Base-by-base conservation (phyloP, 2,113 vertebrate species). In the Solea senegalensis region DNA sequence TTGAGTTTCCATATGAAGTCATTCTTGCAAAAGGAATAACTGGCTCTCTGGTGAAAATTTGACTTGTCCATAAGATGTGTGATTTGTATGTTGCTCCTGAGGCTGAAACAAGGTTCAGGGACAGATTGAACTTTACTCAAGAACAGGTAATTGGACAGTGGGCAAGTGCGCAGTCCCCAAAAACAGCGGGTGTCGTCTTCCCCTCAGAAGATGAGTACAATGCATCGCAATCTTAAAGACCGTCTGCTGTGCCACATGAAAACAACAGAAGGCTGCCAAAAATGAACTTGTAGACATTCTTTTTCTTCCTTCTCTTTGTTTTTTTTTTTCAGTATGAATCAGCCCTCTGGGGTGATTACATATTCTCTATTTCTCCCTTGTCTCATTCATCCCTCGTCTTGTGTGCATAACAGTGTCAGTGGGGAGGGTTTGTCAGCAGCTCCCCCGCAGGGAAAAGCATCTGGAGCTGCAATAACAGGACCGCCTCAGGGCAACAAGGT, bases 1-100 rank as follows among this genome's bases (percentile, higher is more conserved):
- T 40, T 62, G 54, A 70, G 66, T 76, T 83, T 79, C 53, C 58
- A 48, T 39, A 65, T 84, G 54, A 79, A 77, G 74, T 79, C 72
- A 74, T 74, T 71, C 54, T 50, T 26, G 21, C 49, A 63, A 54
- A 70, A 9, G 55, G 27, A 40, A 72, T 75, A 40, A 27, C 6
- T 54, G 15, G 2, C 57, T 58, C 10, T 27, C 1, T 59, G 55
- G 39, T 9, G 28, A 52, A 75, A 52, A 62, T 63, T 53, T 54
- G 64, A 76, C 44, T 55, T 55, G 12, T 74, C 56, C 64, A 11
- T 54, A 61, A 60, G 10, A 69, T 21, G 64, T 50, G 61, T 51
- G 48, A 82, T 58, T 61, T 49, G 21, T 40, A 64, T 60, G 64
- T 71, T 59, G 61, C 34, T 65, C 54, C 58, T 51, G n/a, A 67